Base-by-base conservation (phyloP, 2,888 invertebrate genomes). In the Drosophila rellima region DNA sequence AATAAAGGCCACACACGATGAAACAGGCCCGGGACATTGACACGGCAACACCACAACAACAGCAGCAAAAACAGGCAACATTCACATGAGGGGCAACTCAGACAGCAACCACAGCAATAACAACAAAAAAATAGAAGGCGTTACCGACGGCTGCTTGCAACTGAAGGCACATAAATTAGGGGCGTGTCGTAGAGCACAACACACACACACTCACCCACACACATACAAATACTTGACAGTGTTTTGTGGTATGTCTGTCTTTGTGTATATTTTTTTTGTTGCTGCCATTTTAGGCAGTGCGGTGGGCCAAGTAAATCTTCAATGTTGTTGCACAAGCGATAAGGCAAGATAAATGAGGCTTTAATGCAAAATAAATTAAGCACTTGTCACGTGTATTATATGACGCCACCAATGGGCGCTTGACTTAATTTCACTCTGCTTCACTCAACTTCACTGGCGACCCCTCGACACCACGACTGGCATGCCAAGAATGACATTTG, bases 361-460 rank as follows among this genome's bases (percentile, higher is more conserved):
- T 85, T 85, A 85, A 85, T 85, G 85, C 83, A 86, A 83, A 85
- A 85, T 88, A 85, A 85, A 85, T 85, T 88, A 85, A 86, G 88
- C 85, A 81, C 88, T 86, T 86, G 85, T 79, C 87, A 86, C 77
- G 79, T 77, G 74, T 82, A 79, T 77, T 78, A 76, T 74, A 65
- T 70, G 64, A 55, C 50, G 51, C 59, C 23, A 51, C 51, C 60
- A 48, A 31, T 44, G 67, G 62, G 37, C 50, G 55, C 44, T 31
- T 18, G 47, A 26, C 55, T 63, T 59, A 18, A 51, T 57, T 56
- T 39, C 44, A 18, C 55, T 63, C 48, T n/a, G 55, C 68, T 57
- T 39, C 47, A 40, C 59, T 20, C 39, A 17, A 31, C 37, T 50
- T 29, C 52, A 60, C 52, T 60, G 51, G 57, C 26, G 26, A 26